Evolutionary conservation across 2,888 invertebrate species (phyloP).

Genomic region (Cactoblastis cactorum): DNA sequence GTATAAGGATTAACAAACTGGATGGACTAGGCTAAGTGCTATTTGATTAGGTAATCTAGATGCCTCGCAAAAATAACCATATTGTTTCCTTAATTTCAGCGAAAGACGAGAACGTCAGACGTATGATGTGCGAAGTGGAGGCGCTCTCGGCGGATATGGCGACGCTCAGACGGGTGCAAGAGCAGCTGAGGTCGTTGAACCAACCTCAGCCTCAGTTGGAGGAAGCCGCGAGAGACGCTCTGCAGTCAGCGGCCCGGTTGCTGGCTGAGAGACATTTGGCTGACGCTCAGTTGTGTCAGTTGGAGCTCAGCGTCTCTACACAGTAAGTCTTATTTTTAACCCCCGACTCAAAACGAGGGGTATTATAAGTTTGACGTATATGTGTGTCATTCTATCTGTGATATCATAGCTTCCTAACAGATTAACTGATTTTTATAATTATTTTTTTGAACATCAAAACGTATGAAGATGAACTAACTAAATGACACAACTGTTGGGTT

Average conservation of each 20-base stretch:
- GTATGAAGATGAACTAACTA: no score
- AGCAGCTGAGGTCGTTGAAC: slow-evolving; percentile 87
- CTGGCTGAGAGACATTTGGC: slow-evolving; percentile 13
- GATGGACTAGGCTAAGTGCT: no score
- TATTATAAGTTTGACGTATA: no score
- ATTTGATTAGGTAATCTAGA: no score
- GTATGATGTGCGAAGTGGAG: slow-evolving; percentile 91
- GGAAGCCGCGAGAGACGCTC: slow-evolving; percentile 9
- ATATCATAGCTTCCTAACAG: no score
- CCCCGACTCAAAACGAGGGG: no score
- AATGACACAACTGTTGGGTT: no score
- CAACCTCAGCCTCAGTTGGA: slow-evolving; percentile 67
- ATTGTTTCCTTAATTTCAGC: slow-evolving; percentile 71
- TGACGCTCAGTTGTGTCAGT: slow-evolving; percentile 14
- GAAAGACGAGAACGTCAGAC: slow-evolving; percentile 90
- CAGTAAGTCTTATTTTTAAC: not conserved
- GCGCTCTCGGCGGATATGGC: slow-evolving; percentile 89
- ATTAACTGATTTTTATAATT: no score
- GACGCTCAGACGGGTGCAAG: slow-evolving; percentile 89
- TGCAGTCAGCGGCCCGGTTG: slow-evolving; percentile 1
- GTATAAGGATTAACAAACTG: no score
- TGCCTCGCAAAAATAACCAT: no score
- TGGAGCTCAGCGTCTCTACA: slow-evolving; percentile 7
- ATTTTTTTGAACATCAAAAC: no score
- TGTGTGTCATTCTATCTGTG: no score